Evolutionary conservation across 2,113 vertebrate genomes (phyloP).

Genomic region (Cacatua alba): DNA sequence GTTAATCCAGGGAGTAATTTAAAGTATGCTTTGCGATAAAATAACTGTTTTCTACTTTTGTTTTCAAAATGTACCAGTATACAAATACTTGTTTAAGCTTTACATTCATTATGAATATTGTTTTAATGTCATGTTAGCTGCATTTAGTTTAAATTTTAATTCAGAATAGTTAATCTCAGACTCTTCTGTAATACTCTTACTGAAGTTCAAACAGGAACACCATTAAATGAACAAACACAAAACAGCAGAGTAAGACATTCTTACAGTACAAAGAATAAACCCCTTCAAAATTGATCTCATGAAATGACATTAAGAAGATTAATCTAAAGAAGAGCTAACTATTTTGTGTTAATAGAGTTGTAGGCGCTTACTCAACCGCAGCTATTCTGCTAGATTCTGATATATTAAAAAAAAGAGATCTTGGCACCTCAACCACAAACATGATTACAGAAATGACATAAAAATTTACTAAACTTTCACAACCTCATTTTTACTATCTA

Average conservation of each 20-base stretch:
- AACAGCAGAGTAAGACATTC: neutral
- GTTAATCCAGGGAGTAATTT: slow-evolving; percentile 12
- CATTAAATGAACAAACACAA: neutral
- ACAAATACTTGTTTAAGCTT: neutral
- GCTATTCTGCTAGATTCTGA: neutral
- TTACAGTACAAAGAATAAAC: neutral
- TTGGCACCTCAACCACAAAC: neutral
- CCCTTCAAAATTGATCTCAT: neutral
- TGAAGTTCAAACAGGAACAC: neutral
- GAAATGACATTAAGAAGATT: neutral
- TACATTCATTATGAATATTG: neutral
- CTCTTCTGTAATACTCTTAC: neutral
- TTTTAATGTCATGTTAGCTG: neutral
- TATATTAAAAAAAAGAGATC: neutral
- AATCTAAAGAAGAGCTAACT: neutral
- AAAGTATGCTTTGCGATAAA: neutral
- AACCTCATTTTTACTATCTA: neutral
- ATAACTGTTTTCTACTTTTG: neutral
- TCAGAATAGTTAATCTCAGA: neutral
- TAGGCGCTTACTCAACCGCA: neutral
- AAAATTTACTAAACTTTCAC: slow-evolving; percentile 16
- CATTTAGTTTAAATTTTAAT: slow-evolving; percentile 27
- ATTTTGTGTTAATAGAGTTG: neutral
- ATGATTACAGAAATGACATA: neutral
- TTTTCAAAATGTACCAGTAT: neutral